These are phyloP conservation scores for Candoia aspera DNA, from an alignment of 2,113 vertebrate genomes.

Conservation along the genomic window DNA sequence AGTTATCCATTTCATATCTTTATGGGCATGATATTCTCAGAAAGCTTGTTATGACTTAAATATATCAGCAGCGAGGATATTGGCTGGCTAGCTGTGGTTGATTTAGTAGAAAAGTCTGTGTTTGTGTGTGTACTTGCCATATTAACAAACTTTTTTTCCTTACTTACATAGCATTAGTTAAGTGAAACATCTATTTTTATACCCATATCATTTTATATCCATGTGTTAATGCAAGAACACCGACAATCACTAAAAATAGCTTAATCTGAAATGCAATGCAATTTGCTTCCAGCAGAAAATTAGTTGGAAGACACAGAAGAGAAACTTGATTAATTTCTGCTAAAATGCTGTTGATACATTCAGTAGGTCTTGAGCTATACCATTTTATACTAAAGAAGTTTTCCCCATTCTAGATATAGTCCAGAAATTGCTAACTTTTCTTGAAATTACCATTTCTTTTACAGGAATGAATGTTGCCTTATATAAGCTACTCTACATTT, in stretches of 20 bases:
- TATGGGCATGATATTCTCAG: neutral
- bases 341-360: constrained; percentile 30
- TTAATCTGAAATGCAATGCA: constrained; percentile 31
- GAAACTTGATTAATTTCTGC: constrained; percentile 35
- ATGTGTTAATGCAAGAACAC: constrained; percentile 31
- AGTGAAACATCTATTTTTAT: neutral
- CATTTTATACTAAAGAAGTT: constrained; percentile 18
- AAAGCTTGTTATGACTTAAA: neutral
- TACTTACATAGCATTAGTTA: constrained; percentile 4
- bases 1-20: neutral
- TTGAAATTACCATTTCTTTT: constrained; percentile 14
- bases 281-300: constrained; percentile 39
- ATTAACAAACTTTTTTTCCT: neutral
- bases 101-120: neutral
- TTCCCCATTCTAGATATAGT: constrained; percentile 30
- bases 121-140: neutral
- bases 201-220: constrained; percentile 15
- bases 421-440: constrained; percentile 24
- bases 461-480: neutral
- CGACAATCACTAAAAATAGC: constrained; percentile 30
- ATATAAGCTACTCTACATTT: neutral
- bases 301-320: constrained; percentile 24
- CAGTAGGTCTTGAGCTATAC: constrained; percentile 25
- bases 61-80: neutral
- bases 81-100: neutral